Percentiles rank a stretch among this genome's conserved stretches.
phyloP scores from a whole-genome alignment of 2,797 vertebrate genomes.

The Betta splendens region DNA sequence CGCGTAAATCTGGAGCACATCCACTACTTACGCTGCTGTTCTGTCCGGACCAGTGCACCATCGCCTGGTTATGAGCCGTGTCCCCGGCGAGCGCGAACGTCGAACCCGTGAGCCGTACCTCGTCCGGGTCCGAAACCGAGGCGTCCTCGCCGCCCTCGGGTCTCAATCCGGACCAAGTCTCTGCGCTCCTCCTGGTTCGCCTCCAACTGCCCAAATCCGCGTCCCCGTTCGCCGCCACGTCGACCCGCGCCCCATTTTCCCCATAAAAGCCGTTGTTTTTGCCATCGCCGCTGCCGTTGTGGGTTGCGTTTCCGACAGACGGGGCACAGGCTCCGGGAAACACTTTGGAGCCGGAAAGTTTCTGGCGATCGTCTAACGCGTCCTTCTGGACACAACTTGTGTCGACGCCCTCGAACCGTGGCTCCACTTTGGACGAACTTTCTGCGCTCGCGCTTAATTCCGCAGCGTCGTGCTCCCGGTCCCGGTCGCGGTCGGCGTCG shows the following conservation, averaged over 20 bases:
- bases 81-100: slow-evolving; percentile 88
- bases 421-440: slow-evolving; percentile 66
- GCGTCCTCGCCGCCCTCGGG: slow-evolving; percentile 66
- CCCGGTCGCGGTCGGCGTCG: slow-evolving; percentile 13
- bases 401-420: slow-evolving; percentile 18
- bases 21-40: slow-evolving; percentile 90
- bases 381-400: slow-evolving; percentile 37
- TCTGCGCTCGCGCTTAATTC: slow-evolving; percentile 50
- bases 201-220: slow-evolving; percentile 38
- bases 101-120: slow-evolving; percentile 85
- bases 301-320: slow-evolving; percentile 3
- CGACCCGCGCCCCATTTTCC: slow-evolving; percentile 17
- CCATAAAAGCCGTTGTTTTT: slow-evolving; percentile 1
- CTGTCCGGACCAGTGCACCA: slow-evolving; percentile 94
- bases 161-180: slow-evolving; percentile 70
- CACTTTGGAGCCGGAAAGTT: slow-evolving; percentile 61
- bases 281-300: slow-evolving; percentile 6
- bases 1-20: slow-evolving; percentile 62
- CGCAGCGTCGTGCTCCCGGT: slow-evolving; percentile 32
- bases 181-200: slow-evolving; percentile 62
- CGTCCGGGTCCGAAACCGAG: slow-evolving; percentile 80
- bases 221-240: slow-evolving; percentile 24
- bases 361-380: slow-evolving; percentile 17
- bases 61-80: slow-evolving; percentile 93
- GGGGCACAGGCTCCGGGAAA: not conserved